These are phyloP conservation scores for Schizotus pectinicornis DNA, from an alignment of 2,888 invertebrate genomes.

Conservation along the genomic window DNA sequence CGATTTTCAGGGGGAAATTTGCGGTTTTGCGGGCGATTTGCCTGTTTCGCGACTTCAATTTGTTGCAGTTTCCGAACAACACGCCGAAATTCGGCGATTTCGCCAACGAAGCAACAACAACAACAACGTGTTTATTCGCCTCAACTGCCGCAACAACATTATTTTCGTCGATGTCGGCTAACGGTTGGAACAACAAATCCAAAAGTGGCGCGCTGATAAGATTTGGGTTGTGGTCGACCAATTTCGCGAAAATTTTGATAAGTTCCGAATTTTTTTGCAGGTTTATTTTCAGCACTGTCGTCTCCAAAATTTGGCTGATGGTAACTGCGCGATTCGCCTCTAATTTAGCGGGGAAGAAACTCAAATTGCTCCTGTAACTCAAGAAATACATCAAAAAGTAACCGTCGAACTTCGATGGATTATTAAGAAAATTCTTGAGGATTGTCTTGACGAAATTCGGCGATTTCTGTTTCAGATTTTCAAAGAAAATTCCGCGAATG, in stretches of 20 bases:
- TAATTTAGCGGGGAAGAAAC: slow-evolving; percentile 1
- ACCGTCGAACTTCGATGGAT: slow-evolving; percentile 1
- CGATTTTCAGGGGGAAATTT: slow-evolving; percentile 29
- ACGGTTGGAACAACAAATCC: slow-evolving; percentile 30
- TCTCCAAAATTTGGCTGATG: slow-evolving; percentile 2
- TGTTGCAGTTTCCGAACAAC: slow-evolving; percentile 12
- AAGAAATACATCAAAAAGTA: slow-evolving; percentile 24
- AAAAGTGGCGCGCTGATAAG: slow-evolving; percentile 26
- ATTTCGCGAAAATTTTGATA: slow-evolving; percentile 15
- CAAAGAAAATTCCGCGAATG: slow-evolving; percentile 28
- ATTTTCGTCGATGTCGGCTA: slow-evolving; percentile 25
- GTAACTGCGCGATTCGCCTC: not conserved
- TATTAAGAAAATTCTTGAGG: slow-evolving; percentile 2
- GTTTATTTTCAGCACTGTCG: slow-evolving; percentile 14
- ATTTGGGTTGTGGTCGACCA: slow-evolving; percentile 26
- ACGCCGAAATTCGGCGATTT: slow-evolving; percentile 15
- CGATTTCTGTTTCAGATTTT: slow-evolving; percentile 15
- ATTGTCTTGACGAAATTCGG: slow-evolving; percentile 10
- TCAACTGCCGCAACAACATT: slow-evolving; percentile 17
- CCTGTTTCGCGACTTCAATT: slow-evolving; percentile 5
- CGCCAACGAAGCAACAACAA: slow-evolving; percentile 27
- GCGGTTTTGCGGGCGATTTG: not conserved
- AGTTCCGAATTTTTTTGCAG: slow-evolving; percentile 20
- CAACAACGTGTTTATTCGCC: slow-evolving; percentile 30
- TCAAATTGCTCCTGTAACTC: slow-evolving; percentile 12